A percentile compares a stretch with the other conserved stretches of the same genome.
phyloP scores from a whole-genome alignment of 2,113 vertebrate species.

The Coregonus clupeaformis region DNA sequence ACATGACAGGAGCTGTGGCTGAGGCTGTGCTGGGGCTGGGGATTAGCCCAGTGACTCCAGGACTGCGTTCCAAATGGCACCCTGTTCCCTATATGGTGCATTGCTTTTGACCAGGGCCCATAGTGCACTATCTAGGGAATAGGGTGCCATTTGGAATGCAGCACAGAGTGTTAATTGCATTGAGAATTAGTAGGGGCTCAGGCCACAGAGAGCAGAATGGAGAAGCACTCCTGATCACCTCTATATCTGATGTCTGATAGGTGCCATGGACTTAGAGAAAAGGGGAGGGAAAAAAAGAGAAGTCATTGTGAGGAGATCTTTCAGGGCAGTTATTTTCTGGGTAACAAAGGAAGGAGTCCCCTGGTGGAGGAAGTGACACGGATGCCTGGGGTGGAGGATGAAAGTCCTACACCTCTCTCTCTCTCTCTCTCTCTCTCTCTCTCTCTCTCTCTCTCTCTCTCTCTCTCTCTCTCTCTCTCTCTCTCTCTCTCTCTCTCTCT shows the following conservation, averaged over 20 bases:
- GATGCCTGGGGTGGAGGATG: background rate
- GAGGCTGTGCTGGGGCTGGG: too few relatives aligned
- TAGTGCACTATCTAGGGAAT: too few relatives aligned
- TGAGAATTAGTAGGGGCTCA: conserved; percentile 36
- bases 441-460: too few relatives aligned
- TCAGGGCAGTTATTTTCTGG: background rate
- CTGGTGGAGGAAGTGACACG: background rate
- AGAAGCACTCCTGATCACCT: background rate
- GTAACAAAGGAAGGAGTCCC: background rate
- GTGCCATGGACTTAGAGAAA: background rate
- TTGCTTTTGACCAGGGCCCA: too few relatives aligned
- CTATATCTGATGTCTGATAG: background rate
- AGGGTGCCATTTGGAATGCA: too few relatives aligned
- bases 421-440: background rate
- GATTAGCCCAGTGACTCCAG: background rate
- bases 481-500: too few relatives aligned
- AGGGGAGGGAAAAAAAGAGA: background rate
- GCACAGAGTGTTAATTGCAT: conserved; percentile 38
- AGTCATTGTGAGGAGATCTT: background rate
- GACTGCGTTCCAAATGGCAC: too few relatives aligned
- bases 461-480: too few relatives aligned
- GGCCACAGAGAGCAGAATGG: background rate
- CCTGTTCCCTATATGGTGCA: too few relatives aligned
- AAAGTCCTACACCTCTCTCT: background rate
- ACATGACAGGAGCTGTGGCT: background rate